Evolutionary conservation across 2,888 invertebrate species (phyloP), one percentile per base, ranked within the genome.

Genomic region (Perizoma flavofasciatum): DNA sequence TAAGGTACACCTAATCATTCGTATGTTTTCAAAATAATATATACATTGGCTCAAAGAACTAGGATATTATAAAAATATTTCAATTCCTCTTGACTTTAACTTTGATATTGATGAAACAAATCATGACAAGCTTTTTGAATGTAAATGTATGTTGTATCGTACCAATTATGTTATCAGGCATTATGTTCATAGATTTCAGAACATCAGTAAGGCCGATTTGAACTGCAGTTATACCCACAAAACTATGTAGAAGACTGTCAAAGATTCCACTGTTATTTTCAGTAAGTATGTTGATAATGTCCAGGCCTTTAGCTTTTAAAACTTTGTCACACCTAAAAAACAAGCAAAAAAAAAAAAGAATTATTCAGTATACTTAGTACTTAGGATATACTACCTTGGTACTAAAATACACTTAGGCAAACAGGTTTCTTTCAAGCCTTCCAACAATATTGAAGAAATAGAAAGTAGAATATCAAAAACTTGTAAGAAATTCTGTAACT

Each of bases 271-370:
- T 92, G 72, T 95, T 94, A 8, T 88, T 88, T 32, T 92, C 90
- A 44, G 94, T 94, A 6, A 96, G 77, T 35, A 96, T 89, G 6
- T 94, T 82, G 45, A 94, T 86, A 0, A 96, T 85, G 74, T 96
- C 93, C 4, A 96, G 64, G 0, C 94, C 95, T 71, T 93, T 93
- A 0, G 93, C 89, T 61, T 89, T 80, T 1, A 96, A 81, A 0
- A 91, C 84, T 41, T 83, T 81, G 64, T 94, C 93, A 49, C 94
- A 94, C 52, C 85, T 86, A 51, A 9, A 68, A 76, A 52, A n/a
- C 7, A 7, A 37, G 4, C 7, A 37, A 37, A 6, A 7, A 35
- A 5, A 35, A 35, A 35, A 3, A 4, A 6, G 7, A 6, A 4
- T 37, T 1, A 22, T 37, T 37, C 4, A 37, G 37, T 37, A 37